A percentile compares a stretch with the other conserved stretches of the same genome.
These are phyloP conservation scores for Platycnemis pennipes DNA, from an alignment of 2,888 invertebrate species.

Conservation along the genomic window DNA sequence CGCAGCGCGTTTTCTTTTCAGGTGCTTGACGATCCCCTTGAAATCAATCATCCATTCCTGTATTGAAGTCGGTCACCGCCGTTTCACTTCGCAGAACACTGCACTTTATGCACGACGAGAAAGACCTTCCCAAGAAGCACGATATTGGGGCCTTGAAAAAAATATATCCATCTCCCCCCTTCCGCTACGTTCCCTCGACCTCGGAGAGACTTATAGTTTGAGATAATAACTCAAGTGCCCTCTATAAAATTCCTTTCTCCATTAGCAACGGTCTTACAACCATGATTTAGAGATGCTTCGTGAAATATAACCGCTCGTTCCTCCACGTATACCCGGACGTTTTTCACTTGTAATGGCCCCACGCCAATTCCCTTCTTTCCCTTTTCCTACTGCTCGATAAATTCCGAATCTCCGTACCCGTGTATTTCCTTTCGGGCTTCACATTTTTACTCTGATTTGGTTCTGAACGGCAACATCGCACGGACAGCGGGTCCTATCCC, in stretches of 20 bases:
- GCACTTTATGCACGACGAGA: background rate
- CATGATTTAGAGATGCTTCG: slow-evolving; percentile 57
- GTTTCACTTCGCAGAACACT: background rate
- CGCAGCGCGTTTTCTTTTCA: background rate
- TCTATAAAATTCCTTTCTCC: slow-evolving; percentile 57
- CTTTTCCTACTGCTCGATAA: slow-evolving; percentile 41
- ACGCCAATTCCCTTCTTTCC: slow-evolving; percentile 42
- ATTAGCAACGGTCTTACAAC: slow-evolving; percentile 53
- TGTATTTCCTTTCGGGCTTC: slow-evolving; percentile 20
- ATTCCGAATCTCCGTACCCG: slow-evolving; percentile 46
- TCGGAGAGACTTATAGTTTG: background rate
- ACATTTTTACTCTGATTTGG: slow-evolving; percentile 47
- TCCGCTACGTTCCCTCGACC: background rate
- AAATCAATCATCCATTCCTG: background rate
- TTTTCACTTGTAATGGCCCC: slow-evolving; percentile 64
- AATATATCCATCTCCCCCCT: background rate
- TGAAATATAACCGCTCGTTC: slow-evolving; percentile 58
- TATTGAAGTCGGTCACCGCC: background rate
- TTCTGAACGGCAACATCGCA: slow-evolving; percentile 50
- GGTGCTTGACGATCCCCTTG: background rate
- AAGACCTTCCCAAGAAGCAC: background rate
- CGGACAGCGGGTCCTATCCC: slow-evolving; percentile 30
- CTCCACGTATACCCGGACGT: slow-evolving; percentile 27
- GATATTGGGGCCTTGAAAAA: background rate
- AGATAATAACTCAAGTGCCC: slow-evolving; percentile 35